Conservation (phyloP, 2,888 invertebrate genomes). For the Nemoura dubitans region DNA sequence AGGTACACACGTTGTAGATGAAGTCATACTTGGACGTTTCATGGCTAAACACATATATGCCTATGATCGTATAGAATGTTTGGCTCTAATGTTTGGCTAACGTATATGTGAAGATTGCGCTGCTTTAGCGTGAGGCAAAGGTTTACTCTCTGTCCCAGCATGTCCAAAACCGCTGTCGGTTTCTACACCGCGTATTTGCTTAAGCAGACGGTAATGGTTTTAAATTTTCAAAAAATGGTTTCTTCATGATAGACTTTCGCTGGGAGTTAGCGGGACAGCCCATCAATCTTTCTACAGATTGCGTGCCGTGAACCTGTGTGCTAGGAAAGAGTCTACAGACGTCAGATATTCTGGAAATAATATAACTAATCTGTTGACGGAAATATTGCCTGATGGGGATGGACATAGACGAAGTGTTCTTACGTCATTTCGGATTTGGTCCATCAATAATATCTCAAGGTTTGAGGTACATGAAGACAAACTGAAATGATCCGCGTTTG, state of each 20-base stretch:
- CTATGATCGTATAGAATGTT: too few relatives aligned
- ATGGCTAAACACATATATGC: too few relatives aligned
- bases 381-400: constrained; percentile 47
- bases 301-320: constrained; percentile 29
- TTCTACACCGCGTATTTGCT: constrained; percentile 48
- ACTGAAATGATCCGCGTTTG: constrained; percentile 30
- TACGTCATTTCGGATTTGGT: constrained; percentile 60
- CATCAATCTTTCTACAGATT: constrained; percentile 43
- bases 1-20: too few relatives aligned
- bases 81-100: too few relatives aligned
- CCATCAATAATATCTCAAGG: constrained; percentile 57
- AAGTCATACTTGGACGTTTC: too few relatives aligned
- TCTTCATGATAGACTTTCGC: constrained; percentile 43
- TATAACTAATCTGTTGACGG: constrained; percentile 48
- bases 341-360: constrained; percentile 41
- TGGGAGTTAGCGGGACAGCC: constrained; percentile 40
- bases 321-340: constrained; percentile 31
- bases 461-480: constrained; percentile 41
- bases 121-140: neutral
- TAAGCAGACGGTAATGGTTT: constrained; percentile 55
- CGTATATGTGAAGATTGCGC: too few relatives aligned
- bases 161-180: neutral
- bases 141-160: neutral
- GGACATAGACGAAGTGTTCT: constrained; percentile 59
- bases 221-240: constrained; percentile 34